Base-by-base conservation (phyloP, 2,113 vertebrate genomes). In the Scopus umbretta region DNA sequence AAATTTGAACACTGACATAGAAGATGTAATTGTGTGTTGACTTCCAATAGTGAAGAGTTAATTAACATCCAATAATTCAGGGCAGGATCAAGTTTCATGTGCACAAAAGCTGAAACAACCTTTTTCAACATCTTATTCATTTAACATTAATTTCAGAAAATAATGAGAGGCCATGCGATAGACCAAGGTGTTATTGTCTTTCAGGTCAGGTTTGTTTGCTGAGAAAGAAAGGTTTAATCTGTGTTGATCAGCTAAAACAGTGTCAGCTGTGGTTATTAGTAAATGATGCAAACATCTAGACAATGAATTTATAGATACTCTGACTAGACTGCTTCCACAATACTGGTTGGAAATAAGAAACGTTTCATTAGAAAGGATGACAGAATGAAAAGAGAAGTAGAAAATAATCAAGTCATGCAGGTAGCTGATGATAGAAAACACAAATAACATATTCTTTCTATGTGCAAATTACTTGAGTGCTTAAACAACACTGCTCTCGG, bases 191-290 rank as follows among this genome's bases (percentile, higher is more conserved):
- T 91, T 95, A 87, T 90, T 85, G 80, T 90, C 75, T 90, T 86
- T 71, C 49, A 97, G 94, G 94, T 97, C 96, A 93, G 62, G 79
- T 96, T 84, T 96, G 68, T 97, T 98, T 96, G 52, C 52, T 95
- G 58, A 91, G 67, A 90, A 92, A 81, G 45, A 59, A 84, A 84
- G 70, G 71, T 92, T 97, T 91, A 95, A 95, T 94, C 97, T 96
- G 73, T 92, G 79, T 34, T 93, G 89, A 93, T 79, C n/a, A 70
- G 38, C 80, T 96, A 96, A 96, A 96, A 91, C n/a, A 76, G 42
- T 91, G 59, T 96, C 92, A 86, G 87, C 84, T 96, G 67, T 95
- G 89, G 89, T 98, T 97, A 95, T 92, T 89, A 96, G 86, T 89
- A 96, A 97, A 94, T 86, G 78, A 56, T 94, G 75, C 45, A 94